A percentile compares a stretch with the other conserved stretches of the same genome.
Evolutionary conservation across 1,140 invertebrate species (phyloP).

Genomic region (Bombus ignitus): DNA sequence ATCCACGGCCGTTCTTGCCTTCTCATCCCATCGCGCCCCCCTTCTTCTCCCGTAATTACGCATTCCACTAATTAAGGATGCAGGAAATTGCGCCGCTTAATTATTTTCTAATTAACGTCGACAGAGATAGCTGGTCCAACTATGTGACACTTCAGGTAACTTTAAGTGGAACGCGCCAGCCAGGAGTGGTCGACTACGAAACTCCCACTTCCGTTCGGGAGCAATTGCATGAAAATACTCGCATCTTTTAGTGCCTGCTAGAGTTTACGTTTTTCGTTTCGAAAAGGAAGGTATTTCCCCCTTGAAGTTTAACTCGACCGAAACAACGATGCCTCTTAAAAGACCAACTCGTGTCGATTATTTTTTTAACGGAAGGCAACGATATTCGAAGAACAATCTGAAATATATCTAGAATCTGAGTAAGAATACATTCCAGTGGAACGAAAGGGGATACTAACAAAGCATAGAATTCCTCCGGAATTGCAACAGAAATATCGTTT

Average conservation of each 20-base stretch:
- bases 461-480: neutral
- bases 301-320: neutral
- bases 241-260: too few species aligned
- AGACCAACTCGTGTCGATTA: neutral
- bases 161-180: slow-evolving; percentile 11
- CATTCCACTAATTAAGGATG: slow-evolving; percentile 66
- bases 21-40: neutral
- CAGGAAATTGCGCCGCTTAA: slow-evolving; percentile 61
- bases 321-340: neutral
- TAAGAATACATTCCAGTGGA: neutral
- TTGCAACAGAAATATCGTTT: neutral
- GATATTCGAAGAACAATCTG: neutral
- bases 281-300: neutral
- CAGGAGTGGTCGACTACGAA: neutral
- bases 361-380: neutral
- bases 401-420: neutral
- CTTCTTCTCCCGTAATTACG: slow-evolving; percentile 49
- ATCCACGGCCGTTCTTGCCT: slow-evolving; percentile 26
- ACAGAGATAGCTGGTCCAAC: slow-evolving; percentile 24
- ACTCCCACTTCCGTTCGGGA: slow-evolving; percentile 10
- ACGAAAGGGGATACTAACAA: neutral
- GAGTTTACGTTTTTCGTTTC: neutral
- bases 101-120: slow-evolving; percentile 68
- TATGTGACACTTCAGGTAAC: slow-evolving; percentile 27
- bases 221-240: slow-evolving; percentile 1